Base-by-base conservation (phyloP, 2,113 vertebrate species). In the Philantomba maxwellii region DNA sequence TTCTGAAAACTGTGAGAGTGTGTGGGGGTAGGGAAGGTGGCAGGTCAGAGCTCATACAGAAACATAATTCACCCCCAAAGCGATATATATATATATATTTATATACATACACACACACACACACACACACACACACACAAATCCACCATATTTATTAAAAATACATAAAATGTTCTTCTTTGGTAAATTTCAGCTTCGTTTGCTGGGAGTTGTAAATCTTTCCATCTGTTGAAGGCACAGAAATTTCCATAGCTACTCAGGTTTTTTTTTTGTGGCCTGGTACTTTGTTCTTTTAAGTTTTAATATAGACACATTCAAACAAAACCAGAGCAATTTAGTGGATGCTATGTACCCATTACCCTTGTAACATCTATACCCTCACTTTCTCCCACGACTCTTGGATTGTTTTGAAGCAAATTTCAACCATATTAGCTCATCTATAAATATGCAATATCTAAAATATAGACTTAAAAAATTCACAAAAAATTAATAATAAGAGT, bases 1-100 rank as follows among this genome's bases (percentile, higher is more conserved):
- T 75, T 99, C 99, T 97, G 98, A 98, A 88, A 98, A 96, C 99
- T 99, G 62, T 62, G 36, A 45, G 1, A 51, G 92, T 60, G 96
- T 91, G 90, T 90, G 4, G 15, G 78, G 13, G 1, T 14, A 75
- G 30, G 82, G 14, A 11, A 82, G 60, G 47, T 1, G 0, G 64
- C 87, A 93, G 7, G 96, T 94, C 81, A 96, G 95, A 57, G 21
- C 62, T 70, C 96, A 97, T 1, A 90, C 23, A 88, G 92, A 96
- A 91, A 92, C 13, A 85, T 15, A 19, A 81, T 92, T 47, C 85
- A 91, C 28, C 9, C 66, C 92, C 57, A 89, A 51, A 95, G 39
- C 0, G 1, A 39, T 66, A 30, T 1, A 47, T 21, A 82, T 89
- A 78, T 16, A 16, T 33, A 3, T 26, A 11, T 26, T 39, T 39